Evolutionary conservation across 2,797 vertebrate genomes (phyloP).

Genomic region (Spatula versicolor): DNA sequence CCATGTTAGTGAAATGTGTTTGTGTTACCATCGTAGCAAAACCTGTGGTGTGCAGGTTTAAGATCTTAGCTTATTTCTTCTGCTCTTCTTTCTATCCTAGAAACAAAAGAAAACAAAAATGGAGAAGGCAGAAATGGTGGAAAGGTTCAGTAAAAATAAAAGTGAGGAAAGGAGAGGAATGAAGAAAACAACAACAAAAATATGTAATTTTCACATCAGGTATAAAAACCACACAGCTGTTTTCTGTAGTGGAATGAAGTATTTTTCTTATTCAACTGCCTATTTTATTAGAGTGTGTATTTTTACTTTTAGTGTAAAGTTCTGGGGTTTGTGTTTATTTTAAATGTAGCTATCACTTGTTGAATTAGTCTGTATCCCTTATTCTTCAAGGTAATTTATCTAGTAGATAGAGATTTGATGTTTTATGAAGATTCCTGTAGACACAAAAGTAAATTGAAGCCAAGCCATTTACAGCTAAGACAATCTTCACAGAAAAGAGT

Average conservation of each 20-base stretch:
- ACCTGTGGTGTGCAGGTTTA: not conserved
- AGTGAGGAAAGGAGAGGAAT: not conserved
- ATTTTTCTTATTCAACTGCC: not conserved
- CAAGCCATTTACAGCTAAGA: constrained; percentile 84
- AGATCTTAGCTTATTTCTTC: not conserved
- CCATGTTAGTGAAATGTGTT: not conserved
- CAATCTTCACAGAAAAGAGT: not conserved
- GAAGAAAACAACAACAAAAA: not conserved
- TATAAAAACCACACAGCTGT: not conserved
- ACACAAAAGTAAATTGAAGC: constrained; percentile 75
- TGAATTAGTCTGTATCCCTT: not conserved
- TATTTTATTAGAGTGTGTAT: not conserved
- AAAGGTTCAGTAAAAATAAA: not conserved
- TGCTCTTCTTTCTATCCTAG: not conserved
- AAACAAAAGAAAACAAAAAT: not conserved
- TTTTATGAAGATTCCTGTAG: constrained; percentile 86
- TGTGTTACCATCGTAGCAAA: not conserved
- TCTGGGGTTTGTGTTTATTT: not conserved
- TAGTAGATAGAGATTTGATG: constrained; percentile 76
- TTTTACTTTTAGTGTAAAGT: not conserved
- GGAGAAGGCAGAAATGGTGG: not conserved
- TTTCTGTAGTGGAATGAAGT: not conserved
- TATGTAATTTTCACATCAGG: not conserved
- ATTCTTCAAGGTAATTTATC: constrained; percentile 80
- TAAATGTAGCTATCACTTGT: not conserved